Percentiles rank a stretch among this genome's conserved stretches.
Evolutionary conservation across 2,113 vertebrate species (phyloP).

Genomic region (Brevimyrus niger): DNA sequence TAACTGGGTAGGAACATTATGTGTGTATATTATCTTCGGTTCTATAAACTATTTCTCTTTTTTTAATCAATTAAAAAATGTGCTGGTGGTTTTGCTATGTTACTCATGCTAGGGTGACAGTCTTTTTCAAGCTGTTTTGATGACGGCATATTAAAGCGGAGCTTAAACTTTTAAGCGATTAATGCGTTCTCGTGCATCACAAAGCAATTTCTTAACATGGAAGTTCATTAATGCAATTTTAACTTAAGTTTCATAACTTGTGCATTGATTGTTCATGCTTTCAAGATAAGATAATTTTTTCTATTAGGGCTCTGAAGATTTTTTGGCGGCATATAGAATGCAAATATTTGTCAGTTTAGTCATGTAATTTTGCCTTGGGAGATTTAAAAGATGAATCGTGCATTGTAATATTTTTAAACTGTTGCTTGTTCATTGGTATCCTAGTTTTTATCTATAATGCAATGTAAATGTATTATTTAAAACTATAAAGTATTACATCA

Average conservation of each 20-base stretch:
- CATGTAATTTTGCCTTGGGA: not conserved
- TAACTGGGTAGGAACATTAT: not conserved
- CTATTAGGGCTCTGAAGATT: not conserved
- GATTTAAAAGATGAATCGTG: not conserved
- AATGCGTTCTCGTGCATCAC: not conserved
- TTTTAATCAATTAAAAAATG: not conserved
- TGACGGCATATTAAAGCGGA: not conserved
- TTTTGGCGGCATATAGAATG: not conserved
- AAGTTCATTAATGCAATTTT: conserved; percentile 9
- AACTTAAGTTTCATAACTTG: not conserved
- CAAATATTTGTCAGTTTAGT: not conserved
- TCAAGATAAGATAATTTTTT: not conserved
- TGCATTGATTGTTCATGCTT: not conserved
- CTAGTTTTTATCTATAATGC: not conserved
- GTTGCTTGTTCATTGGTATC: not conserved
- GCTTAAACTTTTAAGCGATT: not conserved
- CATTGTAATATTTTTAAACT: not conserved
- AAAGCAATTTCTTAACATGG: not conserved
- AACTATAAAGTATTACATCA: not conserved
- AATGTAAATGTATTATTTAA: not conserved
- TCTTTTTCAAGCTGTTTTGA: not conserved
- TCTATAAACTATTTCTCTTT: not conserved
- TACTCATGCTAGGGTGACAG: not conserved
- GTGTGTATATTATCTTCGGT: not conserved
- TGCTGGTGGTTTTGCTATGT: not conserved